These are phyloP conservation scores for Griposia aprilina DNA, from an alignment of 2,888 invertebrate genomes.

Conservation along the genomic window DNA sequence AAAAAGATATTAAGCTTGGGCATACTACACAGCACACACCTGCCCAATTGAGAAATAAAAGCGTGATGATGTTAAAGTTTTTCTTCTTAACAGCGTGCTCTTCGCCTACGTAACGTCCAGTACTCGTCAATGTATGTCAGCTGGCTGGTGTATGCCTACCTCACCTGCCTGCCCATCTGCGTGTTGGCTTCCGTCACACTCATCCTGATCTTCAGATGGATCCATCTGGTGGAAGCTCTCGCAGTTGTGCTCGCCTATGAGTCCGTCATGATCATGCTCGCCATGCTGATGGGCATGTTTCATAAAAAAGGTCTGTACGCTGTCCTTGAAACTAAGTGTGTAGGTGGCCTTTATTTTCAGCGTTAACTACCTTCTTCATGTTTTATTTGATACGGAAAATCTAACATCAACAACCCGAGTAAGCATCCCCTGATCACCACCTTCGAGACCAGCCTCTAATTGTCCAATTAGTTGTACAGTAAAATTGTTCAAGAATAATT, in stretches of 20 bases:
- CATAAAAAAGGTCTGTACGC: slow-evolving; percentile 76
- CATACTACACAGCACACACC: no score
- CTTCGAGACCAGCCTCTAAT: neutral
- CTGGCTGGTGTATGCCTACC: slow-evolving; percentile 80
- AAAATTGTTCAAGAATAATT: neutral
- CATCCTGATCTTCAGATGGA: slow-evolving; percentile 85
- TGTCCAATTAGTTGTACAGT: neutral
- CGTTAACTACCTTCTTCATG: neutral
- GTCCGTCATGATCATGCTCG: slow-evolving; percentile 82
- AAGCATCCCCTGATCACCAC: no score
- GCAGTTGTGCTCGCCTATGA: slow-evolving; percentile 77
- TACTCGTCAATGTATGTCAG: slow-evolving; percentile 80
- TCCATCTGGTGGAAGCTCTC: slow-evolving; percentile 79
- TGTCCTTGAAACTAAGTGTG: neutral
- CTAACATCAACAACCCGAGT: neutral
- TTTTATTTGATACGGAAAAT: neutral
- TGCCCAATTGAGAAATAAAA: neutral
- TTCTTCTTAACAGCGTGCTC: slow-evolving; percentile 73
- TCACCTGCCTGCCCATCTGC: slow-evolving; percentile 81
- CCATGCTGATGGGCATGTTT: slow-evolving; percentile 85
- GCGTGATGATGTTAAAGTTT: neutral
- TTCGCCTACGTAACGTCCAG: slow-evolving; percentile 80
- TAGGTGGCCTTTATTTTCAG: neutral
- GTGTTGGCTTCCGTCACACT: slow-evolving; percentile 78
- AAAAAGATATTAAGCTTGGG: neutral